phyloP scores from a whole-genome alignment of 2,888 invertebrate genomes.

The Drosophila borealis region DNA sequence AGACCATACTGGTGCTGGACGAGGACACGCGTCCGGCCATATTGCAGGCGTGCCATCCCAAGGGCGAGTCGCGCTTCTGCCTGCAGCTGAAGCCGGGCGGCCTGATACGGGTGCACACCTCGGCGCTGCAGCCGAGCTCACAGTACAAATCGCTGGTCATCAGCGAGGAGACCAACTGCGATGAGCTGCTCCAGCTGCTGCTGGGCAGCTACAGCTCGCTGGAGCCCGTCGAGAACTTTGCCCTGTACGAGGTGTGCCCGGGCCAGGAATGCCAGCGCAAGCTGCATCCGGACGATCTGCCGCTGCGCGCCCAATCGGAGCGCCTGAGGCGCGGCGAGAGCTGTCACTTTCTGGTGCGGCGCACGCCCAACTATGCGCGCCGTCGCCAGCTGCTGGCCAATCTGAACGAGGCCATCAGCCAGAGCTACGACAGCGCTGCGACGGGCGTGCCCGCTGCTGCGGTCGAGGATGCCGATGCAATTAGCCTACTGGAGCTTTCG shows the following conservation, averaged over 20 bases:
- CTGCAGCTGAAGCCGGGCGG: conserved; percentile 95
- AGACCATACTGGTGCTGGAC: conserved; percentile 93
- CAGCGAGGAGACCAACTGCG: conserved; percentile 94
- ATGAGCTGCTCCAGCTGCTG: conserved; percentile 93
- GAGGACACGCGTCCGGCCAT: conserved; percentile 96
- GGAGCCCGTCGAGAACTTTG: conserved; percentile 94
- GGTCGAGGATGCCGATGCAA: conserved; percentile 66
- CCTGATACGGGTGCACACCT: conserved; percentile 96
- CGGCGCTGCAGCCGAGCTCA: conserved; percentile 94
- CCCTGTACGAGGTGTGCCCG: conserved; percentile 92
- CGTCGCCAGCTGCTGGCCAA: conserved; percentile 84
- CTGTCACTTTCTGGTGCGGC: conserved; percentile 92
- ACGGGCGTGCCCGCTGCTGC: conserved; percentile 33
- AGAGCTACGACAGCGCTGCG: conserved; percentile 55
- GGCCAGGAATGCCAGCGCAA: conserved; percentile 95
- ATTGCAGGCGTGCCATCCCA: conserved; percentile 96
- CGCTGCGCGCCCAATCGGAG: conserved; percentile 91
- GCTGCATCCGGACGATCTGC: conserved; percentile 94
- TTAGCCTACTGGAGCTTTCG: conserved; percentile 81
- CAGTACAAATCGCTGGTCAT: conserved; percentile 96
- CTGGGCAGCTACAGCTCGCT: conserved; percentile 93
- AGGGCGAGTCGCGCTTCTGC: conserved; percentile 96
- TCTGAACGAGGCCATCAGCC: conserved; percentile 75
- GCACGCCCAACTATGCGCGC: conserved; percentile 91
- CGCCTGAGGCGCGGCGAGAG: conserved; percentile 89